A percentile compares a stretch with the other conserved stretches of the same genome.
Conservation (phyloP, 2,797 vertebrate genomes). For the Sarcoramphus papa region DNA sequence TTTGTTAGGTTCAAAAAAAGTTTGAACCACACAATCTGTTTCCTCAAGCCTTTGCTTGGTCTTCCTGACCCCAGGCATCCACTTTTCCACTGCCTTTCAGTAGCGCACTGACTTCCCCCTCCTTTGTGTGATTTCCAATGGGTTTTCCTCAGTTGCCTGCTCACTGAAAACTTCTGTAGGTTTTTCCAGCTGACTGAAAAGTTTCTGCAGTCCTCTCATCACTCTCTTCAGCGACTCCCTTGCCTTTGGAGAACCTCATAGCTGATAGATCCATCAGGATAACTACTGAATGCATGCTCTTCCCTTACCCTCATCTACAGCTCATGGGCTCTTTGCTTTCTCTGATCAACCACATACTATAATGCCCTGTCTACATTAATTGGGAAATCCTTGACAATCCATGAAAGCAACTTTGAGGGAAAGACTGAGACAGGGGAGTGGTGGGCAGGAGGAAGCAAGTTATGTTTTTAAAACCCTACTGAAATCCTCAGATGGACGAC, state of each 20-base stretch:
- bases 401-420: background rate
- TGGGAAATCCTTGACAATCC: background rate
- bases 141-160: background rate
- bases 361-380: background rate
- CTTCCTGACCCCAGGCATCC: background rate
- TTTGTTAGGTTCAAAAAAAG: background rate
- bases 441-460: background rate
- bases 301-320: background rate
- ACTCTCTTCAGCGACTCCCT: background rate
- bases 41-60: background rate
- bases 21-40: conserved; percentile 12
- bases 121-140: background rate
- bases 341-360: background rate
- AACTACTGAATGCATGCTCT: background rate
- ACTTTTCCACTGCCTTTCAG: background rate
- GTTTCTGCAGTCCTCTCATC: background rate
- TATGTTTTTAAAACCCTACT: background rate
- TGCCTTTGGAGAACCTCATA: background rate
- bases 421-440: background rate
- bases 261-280: background rate
- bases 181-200: background rate
- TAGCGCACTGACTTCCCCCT: background rate
- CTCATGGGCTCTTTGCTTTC: background rate
- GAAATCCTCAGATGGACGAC: background rate
- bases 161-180: background rate